Base-by-base conservation (phyloP, 2,888 invertebrate genomes). In the Drosophila birchii region DNA sequence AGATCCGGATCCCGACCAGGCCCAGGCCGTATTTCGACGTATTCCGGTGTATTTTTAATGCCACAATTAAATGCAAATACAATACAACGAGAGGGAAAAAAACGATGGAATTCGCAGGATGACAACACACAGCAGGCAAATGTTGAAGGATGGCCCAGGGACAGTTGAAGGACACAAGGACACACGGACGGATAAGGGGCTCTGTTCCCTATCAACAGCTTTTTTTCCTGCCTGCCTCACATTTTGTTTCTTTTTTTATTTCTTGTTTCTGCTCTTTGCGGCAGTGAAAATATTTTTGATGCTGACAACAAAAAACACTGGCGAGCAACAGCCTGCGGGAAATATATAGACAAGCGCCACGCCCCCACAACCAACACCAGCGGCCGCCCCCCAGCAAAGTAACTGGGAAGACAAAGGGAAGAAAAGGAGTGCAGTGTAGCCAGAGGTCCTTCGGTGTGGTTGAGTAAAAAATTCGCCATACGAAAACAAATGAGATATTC, bases 41-140 rank as follows among this genome's bases (percentile, higher is more conserved):
- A 56, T 75, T 64, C 68, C 76, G 78, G 78, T 74, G 74, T 83
- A 83, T 86, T 83, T 88, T 88, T 71, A 88, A 88, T 83, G 73
- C 87, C 73, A 81, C 89, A 88, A 88, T 88, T 83, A 83, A 88
- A 83, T 83, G 89, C 84, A 83, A 88, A 88, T 83, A 83, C 66
- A 86, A 78, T 74, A 69, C 71, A 70, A 58, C 64, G 62, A 79
- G 87, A 5, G 9, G 11, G 2, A 16, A 51, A 55, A 61, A 43
- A 43, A 57, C 62, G 71, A 58, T 44, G 56, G 61, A 68, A 54
- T 64, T 66, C 38, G n/a, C 51, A 23, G 61, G 32, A 49, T 57
- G 66, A 51, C 57, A 45, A 74, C 75, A 32, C 53, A 58, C 55
- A 47, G 44, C 70, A 62, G 47, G 69, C 49, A 59, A 80, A 78